phyloP scores from a whole-genome alignment of 2,113 vertebrate genomes.

The Centropus unirufus region DNA sequence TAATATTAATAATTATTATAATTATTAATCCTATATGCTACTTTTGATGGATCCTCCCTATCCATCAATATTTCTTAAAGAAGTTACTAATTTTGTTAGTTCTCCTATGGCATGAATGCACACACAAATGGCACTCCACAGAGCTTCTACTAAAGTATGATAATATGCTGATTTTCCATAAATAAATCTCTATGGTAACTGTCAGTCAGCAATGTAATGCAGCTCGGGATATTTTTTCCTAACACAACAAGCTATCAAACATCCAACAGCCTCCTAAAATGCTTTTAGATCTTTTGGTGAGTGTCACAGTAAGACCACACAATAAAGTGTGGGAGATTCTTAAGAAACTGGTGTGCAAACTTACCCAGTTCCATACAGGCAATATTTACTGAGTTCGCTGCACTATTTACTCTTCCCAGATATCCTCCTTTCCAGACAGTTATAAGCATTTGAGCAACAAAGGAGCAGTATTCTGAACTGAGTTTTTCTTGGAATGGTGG shows the following conservation, averaged over 20 bases:
- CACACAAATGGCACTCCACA: not conserved
- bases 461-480: not conserved
- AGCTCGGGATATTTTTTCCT: not conserved
- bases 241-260: not conserved
- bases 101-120: not conserved
- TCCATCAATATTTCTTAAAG: not conserved
- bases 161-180: not conserved
- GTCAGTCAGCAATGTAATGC: not conserved
- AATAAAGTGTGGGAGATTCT: not conserved
- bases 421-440: not conserved
- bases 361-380: not conserved
- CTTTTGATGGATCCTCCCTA: not conserved
- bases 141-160: not conserved
- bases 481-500: not conserved
- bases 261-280: not conserved
- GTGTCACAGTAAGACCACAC: not conserved
- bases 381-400: not conserved
- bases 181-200: not conserved
- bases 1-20: too few relatives aligned
- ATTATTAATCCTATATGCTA: too few relatives aligned
- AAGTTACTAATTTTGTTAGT: not conserved
- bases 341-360: not conserved
- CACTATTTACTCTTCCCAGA: not conserved
- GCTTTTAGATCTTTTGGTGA: not conserved
- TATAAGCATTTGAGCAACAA: not conserved